These are phyloP conservation scores for Geophilus truncorum DNA, from an alignment of 2,888 invertebrate genomes.

Conservation along the genomic window DNA sequence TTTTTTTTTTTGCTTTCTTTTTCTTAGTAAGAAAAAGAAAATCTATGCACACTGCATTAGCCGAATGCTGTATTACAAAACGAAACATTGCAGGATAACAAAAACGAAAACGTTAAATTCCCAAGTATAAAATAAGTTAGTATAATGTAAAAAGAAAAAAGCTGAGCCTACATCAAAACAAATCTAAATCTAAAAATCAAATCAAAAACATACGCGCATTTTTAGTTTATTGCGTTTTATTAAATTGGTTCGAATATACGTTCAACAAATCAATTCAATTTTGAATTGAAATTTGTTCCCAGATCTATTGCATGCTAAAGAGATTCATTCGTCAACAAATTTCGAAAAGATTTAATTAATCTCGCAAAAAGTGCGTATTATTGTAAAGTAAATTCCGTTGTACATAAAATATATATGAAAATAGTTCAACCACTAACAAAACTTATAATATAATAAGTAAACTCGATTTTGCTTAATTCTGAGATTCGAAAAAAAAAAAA, in stretches of 20 bases:
- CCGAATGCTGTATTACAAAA: constrained; percentile 13
- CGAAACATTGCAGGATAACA: constrained; percentile 27
- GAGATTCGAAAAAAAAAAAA: not conserved
- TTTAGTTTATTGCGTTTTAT: not conserved
- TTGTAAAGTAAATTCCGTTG: not conserved
- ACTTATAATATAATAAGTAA: not conserved
- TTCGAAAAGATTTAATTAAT: not conserved
- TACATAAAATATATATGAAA: constrained; percentile 11
- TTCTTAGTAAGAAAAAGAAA: not conserved
- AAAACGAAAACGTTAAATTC: not conserved
- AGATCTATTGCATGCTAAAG: not conserved
- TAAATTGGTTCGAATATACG: not conserved
- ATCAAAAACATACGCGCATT: not conserved
- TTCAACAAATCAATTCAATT: not conserved
- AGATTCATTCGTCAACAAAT: not conserved
- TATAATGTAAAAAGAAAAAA: not conserved
- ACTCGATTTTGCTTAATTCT: not conserved
- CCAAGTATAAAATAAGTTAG: constrained; percentile 27
- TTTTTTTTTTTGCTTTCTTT: not conserved
- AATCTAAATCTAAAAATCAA: not conserved
- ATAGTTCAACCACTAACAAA: not conserved
- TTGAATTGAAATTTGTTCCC: not conserved
- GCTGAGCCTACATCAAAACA: constrained; percentile 17
- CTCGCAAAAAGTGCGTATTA: not conserved
- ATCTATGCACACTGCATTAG: not conserved